Percentiles rank a stretch among this genome's conserved stretches.
Evolutionary conservation across 2,113 vertebrate genomes (phyloP).

Genomic region (Fulica atra): DNA sequence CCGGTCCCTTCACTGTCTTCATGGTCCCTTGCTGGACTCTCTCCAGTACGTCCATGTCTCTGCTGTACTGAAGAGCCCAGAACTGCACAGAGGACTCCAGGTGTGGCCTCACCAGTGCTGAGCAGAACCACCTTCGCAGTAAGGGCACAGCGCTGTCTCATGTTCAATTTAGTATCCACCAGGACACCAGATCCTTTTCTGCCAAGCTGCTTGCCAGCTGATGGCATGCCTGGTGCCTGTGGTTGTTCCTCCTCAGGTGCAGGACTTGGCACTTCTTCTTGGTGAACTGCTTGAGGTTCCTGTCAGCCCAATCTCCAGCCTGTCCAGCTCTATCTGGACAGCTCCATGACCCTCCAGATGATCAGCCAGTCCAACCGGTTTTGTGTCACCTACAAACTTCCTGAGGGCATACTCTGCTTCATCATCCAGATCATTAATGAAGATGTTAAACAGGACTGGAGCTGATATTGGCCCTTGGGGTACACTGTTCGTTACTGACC

Average conservation of each 20-base stretch:
- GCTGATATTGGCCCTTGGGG: background rate
- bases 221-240: background rate
- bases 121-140: background rate
- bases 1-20: background rate
- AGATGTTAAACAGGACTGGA: background rate
- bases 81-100: background rate
- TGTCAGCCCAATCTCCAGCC: background rate
- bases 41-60: background rate
- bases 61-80: background rate
- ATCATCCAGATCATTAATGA: background rate
- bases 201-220: background rate
- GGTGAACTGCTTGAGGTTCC: background rate
- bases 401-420: background rate
- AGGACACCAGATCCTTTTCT: background rate
- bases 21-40: background rate
- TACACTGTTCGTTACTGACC: background rate
- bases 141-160: background rate
- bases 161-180: background rate
- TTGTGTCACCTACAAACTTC: too few species aligned
- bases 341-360: accelerated
- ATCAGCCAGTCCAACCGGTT: background rate
- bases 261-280: background rate
- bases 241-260: background rate
- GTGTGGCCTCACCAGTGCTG: background rate
- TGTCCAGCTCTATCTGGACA: too few species aligned